Conservation (phyloP, 2,888 invertebrate genomes). For the Eupsilia transversa region DNA sequence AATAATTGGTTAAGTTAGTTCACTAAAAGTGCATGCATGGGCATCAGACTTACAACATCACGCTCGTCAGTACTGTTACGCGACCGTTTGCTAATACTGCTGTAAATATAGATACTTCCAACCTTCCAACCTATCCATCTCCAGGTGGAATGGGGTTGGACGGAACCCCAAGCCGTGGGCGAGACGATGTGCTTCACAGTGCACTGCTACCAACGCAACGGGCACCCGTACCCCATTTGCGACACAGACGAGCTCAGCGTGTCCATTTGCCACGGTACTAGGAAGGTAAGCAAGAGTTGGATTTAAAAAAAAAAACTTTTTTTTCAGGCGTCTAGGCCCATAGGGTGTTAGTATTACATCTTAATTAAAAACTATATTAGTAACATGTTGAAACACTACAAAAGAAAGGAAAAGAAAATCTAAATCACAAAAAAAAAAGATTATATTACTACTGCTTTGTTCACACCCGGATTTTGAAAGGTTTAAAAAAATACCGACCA, state of each 20-base stretch:
- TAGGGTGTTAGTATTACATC: too few relatives aligned
- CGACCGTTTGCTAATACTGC: not conserved
- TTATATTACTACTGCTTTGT: not conserved
- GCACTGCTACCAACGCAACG: slow-evolving; percentile 97
- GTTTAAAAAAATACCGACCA: not conserved
- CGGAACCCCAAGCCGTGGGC: slow-evolving; percentile 96
- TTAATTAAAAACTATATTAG: too few relatives aligned
- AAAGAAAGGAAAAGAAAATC: too few relatives aligned
- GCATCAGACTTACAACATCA: not conserved
- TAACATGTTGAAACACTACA: too few relatives aligned
- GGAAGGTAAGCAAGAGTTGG: slow-evolving; percentile 89
- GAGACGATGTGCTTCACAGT: slow-evolving; percentile 97
- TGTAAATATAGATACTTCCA: not conserved
- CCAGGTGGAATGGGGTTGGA: slow-evolving; percentile 96
- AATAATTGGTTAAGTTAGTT: not conserved
- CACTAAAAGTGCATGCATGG: not conserved
- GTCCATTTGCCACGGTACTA: slow-evolving; percentile 96
- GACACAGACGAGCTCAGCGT: slow-evolving; percentile 97
- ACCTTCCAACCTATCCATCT: not conserved
- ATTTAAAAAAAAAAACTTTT: too few relatives aligned
- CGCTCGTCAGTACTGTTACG: too few relatives aligned
- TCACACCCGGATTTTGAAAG: not conserved
- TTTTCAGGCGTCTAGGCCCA: too few relatives aligned
- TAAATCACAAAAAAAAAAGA: too few relatives aligned
- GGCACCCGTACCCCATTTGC: slow-evolving; percentile 98